Evolutionary conservation across 2,113 vertebrate genomes (phyloP).

Genomic region (Lophotis ruficrista): DNA sequence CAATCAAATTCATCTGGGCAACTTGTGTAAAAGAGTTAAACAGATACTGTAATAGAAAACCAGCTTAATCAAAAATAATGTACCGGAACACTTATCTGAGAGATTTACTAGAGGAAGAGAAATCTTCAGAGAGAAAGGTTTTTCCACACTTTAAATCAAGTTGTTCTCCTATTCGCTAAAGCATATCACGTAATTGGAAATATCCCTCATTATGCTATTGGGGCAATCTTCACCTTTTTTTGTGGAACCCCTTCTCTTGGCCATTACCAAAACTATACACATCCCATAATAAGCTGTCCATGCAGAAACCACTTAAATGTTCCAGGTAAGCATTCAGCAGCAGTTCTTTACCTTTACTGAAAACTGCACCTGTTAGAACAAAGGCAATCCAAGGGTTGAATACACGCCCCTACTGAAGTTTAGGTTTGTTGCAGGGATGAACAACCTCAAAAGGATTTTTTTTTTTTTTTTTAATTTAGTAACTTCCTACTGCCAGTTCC

Average conservation of each 20-base stretch:
- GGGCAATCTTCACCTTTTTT: neutral
- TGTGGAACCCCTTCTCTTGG: neutral
- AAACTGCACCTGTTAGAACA: neutral
- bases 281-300: rapidly evolving
- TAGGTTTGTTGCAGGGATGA: neutral
- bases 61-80: neutral
- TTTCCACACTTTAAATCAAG: neutral
- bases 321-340: neutral
- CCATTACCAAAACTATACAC: neutral
- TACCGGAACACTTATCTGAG: neutral
- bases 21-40: neutral
- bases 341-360: neutral
- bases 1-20: neutral
- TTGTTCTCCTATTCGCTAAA: neutral
- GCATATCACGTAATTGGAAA: neutral
- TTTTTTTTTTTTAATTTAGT: neutral
- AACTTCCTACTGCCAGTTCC: neutral
- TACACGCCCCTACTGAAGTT: rapidly evolving
- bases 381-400: neutral
- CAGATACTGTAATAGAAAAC: neutral
- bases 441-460: neutral
- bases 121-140: neutral
- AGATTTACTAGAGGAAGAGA: neutral
- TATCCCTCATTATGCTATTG: neutral
- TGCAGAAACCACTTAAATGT: neutral